Evolutionary conservation across 2,888 invertebrate genomes (phyloP).

Genomic region (Mylabris sibirica): DNA sequence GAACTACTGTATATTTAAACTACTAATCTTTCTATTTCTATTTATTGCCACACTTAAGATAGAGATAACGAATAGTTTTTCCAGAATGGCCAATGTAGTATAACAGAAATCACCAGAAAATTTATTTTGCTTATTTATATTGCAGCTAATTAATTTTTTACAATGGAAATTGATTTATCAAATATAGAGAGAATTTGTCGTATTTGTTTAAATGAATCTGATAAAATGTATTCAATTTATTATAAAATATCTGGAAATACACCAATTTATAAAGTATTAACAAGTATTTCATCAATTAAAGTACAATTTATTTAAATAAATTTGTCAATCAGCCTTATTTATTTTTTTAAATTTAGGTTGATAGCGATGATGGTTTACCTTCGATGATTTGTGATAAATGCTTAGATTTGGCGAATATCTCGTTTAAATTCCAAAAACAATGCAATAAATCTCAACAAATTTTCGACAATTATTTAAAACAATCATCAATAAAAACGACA

Average conservation of each 20-base stretch:
- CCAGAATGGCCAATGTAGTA: too few relatives aligned
- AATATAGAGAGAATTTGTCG: conserved; percentile 48
- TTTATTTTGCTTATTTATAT: too few relatives aligned
- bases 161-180: conserved; percentile 17
- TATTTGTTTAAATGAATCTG: conserved; percentile 45
- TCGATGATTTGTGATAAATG: conserved; percentile 46
- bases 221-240: conserved; percentile 48
- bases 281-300: conserved; percentile 45
- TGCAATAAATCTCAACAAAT: conserved; percentile 48
- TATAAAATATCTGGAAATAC: conserved; percentile 43
- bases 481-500: conserved; percentile 20
- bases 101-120: too few relatives aligned
- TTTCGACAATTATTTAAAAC: conserved; percentile 42
- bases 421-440: conserved; percentile 47
- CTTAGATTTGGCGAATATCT: conserved; percentile 43
- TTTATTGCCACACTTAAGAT: too few relatives aligned
- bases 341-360: conserved; percentile 37
- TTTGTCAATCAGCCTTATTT: conserved; percentile 13
- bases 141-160: too few relatives aligned
- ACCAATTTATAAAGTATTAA: conserved; percentile 46
- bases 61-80: too few relatives aligned
- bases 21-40: too few relatives aligned
- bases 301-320: conserved; percentile 31
- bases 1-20: too few relatives aligned
- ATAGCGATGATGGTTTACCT: conserved; percentile 46